Evolutionary conservation across 2,888 invertebrate genomes (phyloP).

Genomic region (Trypoxylon attenuatum): DNA sequence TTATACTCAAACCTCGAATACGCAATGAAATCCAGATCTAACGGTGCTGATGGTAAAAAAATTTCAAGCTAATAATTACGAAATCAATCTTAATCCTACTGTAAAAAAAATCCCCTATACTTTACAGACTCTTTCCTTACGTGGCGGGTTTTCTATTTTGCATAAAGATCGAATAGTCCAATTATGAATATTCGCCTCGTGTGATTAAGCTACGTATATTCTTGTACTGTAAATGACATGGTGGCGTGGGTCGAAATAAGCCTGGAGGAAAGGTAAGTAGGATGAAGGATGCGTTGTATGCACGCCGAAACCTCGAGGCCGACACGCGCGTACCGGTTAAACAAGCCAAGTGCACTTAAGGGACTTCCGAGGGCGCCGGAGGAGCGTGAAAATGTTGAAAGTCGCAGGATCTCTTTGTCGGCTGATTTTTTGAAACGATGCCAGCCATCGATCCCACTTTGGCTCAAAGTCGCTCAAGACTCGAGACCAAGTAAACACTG

Average conservation of each 20-base stretch:
- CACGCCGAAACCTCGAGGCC: slow-evolving; percentile 29
- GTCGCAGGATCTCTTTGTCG: slow-evolving; percentile 46
- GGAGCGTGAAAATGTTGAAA: slow-evolving; percentile 38
- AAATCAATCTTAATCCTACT: no score
- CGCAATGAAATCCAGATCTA: no score
- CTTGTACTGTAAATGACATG: no score
- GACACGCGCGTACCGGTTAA: slow-evolving; percentile 37
- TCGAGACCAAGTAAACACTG: slow-evolving; percentile 1
- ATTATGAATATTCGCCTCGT: no score
- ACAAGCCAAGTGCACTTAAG: slow-evolving; percentile 44
- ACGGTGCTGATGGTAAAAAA: no score
- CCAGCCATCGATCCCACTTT: slow-evolving; percentile 20
- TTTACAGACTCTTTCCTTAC: no score
- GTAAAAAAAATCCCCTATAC: no score
- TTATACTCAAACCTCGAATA: no score
- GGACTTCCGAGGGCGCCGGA: slow-evolving; percentile 5
- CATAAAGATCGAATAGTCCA: no score
- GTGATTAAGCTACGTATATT: no score
- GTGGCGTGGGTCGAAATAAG: background rate
- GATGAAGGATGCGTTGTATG: background rate
- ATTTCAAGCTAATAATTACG: no score
- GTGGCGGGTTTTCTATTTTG: no score
- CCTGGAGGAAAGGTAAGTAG: background rate
- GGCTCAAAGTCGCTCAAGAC: slow-evolving; percentile 7
- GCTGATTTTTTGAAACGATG: slow-evolving; percentile 32